Percentiles rank a stretch among this genome's conserved stretches.
phyloP scores from a whole-genome alignment of 2,888 invertebrate genomes.

The Dynastes maya region DNA sequence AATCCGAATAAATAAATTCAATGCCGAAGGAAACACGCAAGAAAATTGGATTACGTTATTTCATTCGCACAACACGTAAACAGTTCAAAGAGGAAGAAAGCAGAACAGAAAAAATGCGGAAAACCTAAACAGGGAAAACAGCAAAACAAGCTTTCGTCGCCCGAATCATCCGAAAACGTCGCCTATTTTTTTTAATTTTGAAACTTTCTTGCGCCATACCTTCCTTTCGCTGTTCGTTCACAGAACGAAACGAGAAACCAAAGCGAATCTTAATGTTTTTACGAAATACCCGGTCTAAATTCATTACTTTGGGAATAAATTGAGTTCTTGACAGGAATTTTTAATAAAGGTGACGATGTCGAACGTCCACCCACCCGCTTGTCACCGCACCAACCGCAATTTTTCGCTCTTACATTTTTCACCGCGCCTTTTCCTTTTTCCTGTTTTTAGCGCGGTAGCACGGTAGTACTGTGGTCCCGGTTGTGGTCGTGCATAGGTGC shows the following conservation, averaged over 20 bases:
- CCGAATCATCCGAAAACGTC: slow-evolving; percentile 20
- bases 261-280: slow-evolving; percentile 36
- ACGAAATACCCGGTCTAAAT: slow-evolving; percentile 40
- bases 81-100: slow-evolving; percentile 14
- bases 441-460: background rate
- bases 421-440: slow-evolving; percentile 1
- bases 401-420: slow-evolving; percentile 17
- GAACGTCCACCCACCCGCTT: background rate
- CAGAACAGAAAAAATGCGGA: slow-evolving; percentile 9
- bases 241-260: slow-evolving; percentile 33
- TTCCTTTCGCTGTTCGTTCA: background rate
- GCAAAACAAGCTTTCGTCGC: background rate
- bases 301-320: slow-evolving; percentile 42
- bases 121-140: slow-evolving; percentile 13
- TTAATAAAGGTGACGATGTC: slow-evolving; percentile 39
- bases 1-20: slow-evolving; percentile 17
- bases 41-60: slow-evolving; percentile 36
- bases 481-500: slow-evolving; percentile 28
- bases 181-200: slow-evolving; percentile 27
- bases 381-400: slow-evolving; percentile 11
- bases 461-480: slow-evolving; percentile 3
- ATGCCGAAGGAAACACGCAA: slow-evolving; percentile 4
- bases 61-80: slow-evolving; percentile 33
- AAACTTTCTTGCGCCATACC: background rate
- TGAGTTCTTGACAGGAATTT: slow-evolving; percentile 47